These are phyloP conservation scores for Phyllotreta striolata DNA, from an alignment of 2,888 invertebrate species.

Conservation along the genomic window DNA sequence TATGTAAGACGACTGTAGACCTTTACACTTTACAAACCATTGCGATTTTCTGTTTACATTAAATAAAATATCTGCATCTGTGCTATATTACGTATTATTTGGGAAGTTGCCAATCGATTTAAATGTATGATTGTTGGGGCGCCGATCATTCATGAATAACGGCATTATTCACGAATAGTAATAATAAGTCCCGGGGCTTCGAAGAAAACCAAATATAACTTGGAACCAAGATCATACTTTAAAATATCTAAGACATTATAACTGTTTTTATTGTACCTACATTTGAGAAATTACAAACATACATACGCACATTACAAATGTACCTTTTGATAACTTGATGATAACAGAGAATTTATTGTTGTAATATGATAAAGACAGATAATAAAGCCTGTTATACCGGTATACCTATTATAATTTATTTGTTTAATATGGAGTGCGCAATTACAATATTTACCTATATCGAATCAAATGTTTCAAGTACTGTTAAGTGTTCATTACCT, in stretches of 20 bases:
- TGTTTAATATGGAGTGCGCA: too few species aligned
- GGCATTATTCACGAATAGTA: constrained; percentile 6
- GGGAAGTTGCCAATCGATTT: constrained; percentile 33
- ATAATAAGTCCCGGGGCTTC: background rate
- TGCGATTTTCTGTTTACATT: constrained; percentile 21
- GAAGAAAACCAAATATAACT: constrained; percentile 12
- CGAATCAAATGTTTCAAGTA: too few species aligned
- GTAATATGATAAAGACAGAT: too few species aligned
- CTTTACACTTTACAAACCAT: constrained; percentile 18
- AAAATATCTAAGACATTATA: constrained; percentile 13
- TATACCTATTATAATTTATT: too few species aligned
- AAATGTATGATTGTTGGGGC: background rate
- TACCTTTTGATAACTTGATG: too few species aligned
- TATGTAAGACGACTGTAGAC: constrained; percentile 16
- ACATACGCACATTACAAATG: too few species aligned
- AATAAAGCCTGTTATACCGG: too few species aligned
- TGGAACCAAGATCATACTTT: background rate
- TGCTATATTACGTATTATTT: constrained; percentile 32
- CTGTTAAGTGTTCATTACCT: too few species aligned
- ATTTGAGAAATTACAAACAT: background rate
- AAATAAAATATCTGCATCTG: constrained; percentile 14
- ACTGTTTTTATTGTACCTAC: background rate
- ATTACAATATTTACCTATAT: too few species aligned
- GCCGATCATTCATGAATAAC: constrained; percentile 15
- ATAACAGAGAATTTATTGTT: too few species aligned